Base-by-base conservation (phyloP, 2,113 vertebrate species). In the Hypocryptadius cinnamomeus region DNA sequence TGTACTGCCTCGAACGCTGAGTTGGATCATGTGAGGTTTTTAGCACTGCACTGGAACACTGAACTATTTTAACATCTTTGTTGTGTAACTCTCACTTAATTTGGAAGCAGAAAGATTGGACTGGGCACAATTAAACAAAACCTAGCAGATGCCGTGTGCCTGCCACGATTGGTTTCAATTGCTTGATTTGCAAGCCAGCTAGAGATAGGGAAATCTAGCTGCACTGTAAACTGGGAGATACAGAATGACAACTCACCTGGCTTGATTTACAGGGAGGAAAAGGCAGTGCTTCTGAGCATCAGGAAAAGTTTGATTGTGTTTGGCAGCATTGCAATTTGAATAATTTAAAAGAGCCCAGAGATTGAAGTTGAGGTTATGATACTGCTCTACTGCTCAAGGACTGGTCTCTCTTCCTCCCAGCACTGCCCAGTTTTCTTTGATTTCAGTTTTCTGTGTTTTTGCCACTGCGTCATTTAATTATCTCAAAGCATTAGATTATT, bases 191-290 rank as follows among this genome's bases (percentile, higher is more conserved):
- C 59, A 19, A 91, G 37, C 18, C 53, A 39, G 0, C 33, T 59
- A 9, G 24, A 50, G 51, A 28, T 51, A 44, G 48, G 79, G 56
- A 60, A 81, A 27, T 30, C 18, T 42, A 44, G 15, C 51, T 4
- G 5, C 2, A 0, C 44, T 56, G 0, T 17, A 10, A 66, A 18
- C 17, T 51, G 80, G 21, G 30, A 35, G 53, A 59, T 83, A 44
- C 0, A 1, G 66, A 24, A 40, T 17, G 42, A 35, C 23, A 51
- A 0, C 54, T 77, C 31, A 35, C 0, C 64, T 68, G 72, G 19
- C 54, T 30, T 28, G 37, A 47, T 70, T 81, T 56, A 3, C 22
- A 33, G 51, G 35, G 35, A 47, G 54, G 73, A 50, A 47, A 25
- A 64, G 19, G 28, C 65, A 45, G 5, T 3, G 3, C 33, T 77